Evolutionary conservation across 2,113 vertebrate species (phyloP), one percentile per base, ranked within the genome.

Genomic region (Catagonus wagneri): DNA sequence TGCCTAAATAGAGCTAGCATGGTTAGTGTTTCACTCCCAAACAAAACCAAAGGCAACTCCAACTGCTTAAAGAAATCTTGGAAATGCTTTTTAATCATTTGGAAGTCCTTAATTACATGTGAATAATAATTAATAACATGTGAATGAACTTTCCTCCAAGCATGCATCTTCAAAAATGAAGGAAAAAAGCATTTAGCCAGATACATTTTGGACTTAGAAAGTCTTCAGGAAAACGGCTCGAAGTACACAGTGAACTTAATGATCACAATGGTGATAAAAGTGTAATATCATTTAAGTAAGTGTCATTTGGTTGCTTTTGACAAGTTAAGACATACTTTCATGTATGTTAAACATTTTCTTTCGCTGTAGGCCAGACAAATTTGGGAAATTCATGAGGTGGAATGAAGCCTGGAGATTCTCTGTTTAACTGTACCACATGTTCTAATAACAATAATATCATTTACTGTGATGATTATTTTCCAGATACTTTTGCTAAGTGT

Each of bases 91-190:
- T 94, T 58, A 83, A 96, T 91, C 97, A 50, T 78, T 79, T 96
- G 58, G 39, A 96, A 97, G 71, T 83, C 61, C 94, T 92, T 97
- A 97, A 97, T 96, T 96, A 93, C 56, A 69, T 92, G 19, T 91
- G 81, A 90, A n/a, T n/a, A 97, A 85, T 93, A 96, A 97, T 97
- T 95, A 97, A 84, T 92, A 94, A 39, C 95, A 97, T 83, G 29
- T 93, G 86, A 72, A 56, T 78, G 91, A 93, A 83, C 60, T 95
- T 91, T 89, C 81, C 86, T 96, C 69, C 72, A 96, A 97, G 76
- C 74, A 95, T 0, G 0, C 13, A 89, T 52, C 78, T 95, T 96
- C 56, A 92, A 96, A 94, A 96, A 75, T 32, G 27, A 97, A 87
- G 36, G 89, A 36, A 68, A 63, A 95, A 78, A 52, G 20, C 61